These are phyloP conservation scores for Zootoca vivipara DNA, from an alignment of 2,113 vertebrate genomes.

Conservation along the genomic window DNA sequence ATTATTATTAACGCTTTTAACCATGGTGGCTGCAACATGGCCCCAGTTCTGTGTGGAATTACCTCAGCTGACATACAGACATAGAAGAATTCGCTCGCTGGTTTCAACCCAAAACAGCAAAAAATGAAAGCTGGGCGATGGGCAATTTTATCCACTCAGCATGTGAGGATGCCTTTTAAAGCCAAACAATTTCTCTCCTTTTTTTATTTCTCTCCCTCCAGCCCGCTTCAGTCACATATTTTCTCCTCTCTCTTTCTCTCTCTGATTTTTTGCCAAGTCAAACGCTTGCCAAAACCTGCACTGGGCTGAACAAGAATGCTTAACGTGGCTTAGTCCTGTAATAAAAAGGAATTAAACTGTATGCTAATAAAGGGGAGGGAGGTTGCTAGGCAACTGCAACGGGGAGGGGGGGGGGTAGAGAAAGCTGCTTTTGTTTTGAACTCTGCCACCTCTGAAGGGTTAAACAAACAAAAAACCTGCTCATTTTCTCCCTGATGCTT, in stretches of 20 bases:
- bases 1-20: neutral
- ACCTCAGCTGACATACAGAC: no score
- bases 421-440: constrained; percentile 69
- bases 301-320: neutral
- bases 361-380: constrained; percentile 71
- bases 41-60: neutral
- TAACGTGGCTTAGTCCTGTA: constrained; percentile 49
- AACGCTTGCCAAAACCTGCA: constrained; percentile 14
- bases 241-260: neutral
- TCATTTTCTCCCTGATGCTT: constrained; percentile 34
- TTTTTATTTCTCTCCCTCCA: constrained; percentile 30
- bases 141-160: constrained; percentile 48
- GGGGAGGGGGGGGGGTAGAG: constrained; percentile 51
- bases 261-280: constrained; percentile 1
- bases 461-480: constrained; percentile 54
- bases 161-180: constrained; percentile 52
- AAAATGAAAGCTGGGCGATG: constrained; percentile 37
- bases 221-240: constrained; percentile 26
- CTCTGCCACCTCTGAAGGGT: constrained; percentile 64
- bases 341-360: constrained; percentile 71
- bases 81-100: neutral
- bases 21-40: neutral
- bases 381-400: constrained; percentile 69
- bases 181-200: constrained; percentile 58
- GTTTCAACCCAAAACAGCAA: constrained; percentile 52